Conservation (phyloP, 2,797 vertebrate species). For the Bufotes viridis region DNA sequence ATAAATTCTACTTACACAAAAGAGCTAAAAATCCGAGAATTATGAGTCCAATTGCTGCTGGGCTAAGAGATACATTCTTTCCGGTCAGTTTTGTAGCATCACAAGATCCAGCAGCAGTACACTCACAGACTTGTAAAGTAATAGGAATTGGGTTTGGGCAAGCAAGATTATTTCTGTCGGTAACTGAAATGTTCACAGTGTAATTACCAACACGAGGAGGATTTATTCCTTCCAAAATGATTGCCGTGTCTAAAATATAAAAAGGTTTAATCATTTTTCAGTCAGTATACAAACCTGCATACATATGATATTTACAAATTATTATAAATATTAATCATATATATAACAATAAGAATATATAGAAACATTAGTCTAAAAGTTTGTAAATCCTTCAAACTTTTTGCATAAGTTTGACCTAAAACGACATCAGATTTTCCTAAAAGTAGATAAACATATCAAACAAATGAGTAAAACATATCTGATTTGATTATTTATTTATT, state of each 20-base stretch:
- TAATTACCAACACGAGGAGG: not conserved
- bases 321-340: not conserved
- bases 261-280: not conserved
- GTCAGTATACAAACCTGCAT: not conserved
- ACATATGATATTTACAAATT: not conserved
- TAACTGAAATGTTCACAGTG: not conserved
- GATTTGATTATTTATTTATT: too few relatives aligned
- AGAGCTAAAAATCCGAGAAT: constrained; percentile 77
- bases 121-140: constrained; percentile 10
- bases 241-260: constrained; percentile 46
- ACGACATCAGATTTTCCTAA: too few relatives aligned
- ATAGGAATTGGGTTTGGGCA: constrained; percentile 1
- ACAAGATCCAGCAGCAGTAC: not conserved
- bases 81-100: not conserved
- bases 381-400: too few relatives aligned
- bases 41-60: constrained; percentile 75
- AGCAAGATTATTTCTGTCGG: not conserved
- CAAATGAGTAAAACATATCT: too few relatives aligned
- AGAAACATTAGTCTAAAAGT: not conserved
- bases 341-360: not conserved
- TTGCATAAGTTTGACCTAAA: too few relatives aligned
- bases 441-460: too few relatives aligned
- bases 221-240: not conserved
- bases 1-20: constrained; percentile 73
- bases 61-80: constrained; percentile 66